phyloP scores from a whole-genome alignment of 2,888 invertebrate species.

The Athetis lepigone region DNA sequence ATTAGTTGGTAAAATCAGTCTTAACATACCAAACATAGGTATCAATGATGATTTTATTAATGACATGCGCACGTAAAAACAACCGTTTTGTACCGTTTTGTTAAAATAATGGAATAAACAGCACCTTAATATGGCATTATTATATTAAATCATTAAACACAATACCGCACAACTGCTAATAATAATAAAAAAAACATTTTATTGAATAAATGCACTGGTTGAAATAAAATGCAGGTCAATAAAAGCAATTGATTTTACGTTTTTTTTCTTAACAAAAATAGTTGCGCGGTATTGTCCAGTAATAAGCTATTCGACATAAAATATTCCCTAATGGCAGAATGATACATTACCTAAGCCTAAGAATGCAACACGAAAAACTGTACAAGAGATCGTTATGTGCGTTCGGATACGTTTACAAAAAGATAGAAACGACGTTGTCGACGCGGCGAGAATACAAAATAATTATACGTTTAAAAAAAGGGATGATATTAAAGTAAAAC shows the following conservation, averaged over 20 bases:
- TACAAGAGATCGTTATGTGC: constrained; percentile 80
- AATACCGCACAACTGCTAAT: constrained; percentile 57
- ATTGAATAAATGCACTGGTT: constrained; percentile 9
- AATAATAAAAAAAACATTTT: not conserved
- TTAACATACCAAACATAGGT: constrained; percentile 70
- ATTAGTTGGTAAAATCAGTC: constrained; percentile 82
- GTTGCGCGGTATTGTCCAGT: constrained; percentile 54
- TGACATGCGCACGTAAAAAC: constrained; percentile 67
- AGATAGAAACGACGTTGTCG: constrained; percentile 42
- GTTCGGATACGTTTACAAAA: constrained; percentile 69
- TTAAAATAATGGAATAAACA: constrained; percentile 80
- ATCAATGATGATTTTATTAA: constrained; percentile 60
- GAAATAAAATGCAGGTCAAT: constrained; percentile 1
- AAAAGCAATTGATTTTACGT: constrained; percentile 2
- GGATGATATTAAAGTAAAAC: constrained; percentile 68
- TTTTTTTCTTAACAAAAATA: constrained; percentile 14
- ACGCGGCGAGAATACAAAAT: constrained; percentile 52
- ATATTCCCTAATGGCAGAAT: constrained; percentile 65
- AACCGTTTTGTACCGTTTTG: constrained; percentile 77
- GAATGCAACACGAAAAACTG: constrained; percentile 64
- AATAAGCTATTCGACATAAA: constrained; percentile 54
- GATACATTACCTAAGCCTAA: constrained; percentile 67
- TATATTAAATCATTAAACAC: constrained; percentile 47
- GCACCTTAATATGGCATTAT: constrained; percentile 81
- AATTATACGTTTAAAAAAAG: constrained; percentile 49